Percentiles rank a stretch among this genome's conserved stretches.
Evolutionary conservation across 2,888 invertebrate genomes (phyloP).

Genomic region (Cheilosia scutellata): DNA sequence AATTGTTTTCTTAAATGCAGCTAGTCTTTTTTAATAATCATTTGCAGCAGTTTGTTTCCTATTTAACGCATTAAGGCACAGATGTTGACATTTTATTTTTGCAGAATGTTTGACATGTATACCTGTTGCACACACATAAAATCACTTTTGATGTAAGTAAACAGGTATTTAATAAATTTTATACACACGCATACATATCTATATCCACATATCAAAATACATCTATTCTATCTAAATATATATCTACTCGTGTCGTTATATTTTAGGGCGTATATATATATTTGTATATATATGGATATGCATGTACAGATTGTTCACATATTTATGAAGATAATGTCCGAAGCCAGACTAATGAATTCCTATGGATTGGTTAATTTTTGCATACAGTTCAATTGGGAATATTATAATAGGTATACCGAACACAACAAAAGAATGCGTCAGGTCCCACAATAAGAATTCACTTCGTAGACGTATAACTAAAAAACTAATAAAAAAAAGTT

Average conservation of each 20-base stretch:
- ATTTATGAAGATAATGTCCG: constrained; percentile 22
- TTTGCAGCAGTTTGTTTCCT: constrained; percentile 35
- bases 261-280: constrained; percentile 36
- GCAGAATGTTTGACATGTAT: constrained; percentile 66
- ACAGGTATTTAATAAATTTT: constrained; percentile 57
- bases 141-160: constrained; percentile 54
- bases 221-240: constrained; percentile 30
- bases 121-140: constrained; percentile 71
- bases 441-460: constrained; percentile 58
- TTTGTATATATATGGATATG: constrained; percentile 11
- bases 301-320: constrained; percentile 23
- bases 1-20: constrained; percentile 47
- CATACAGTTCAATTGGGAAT: constrained; percentile 58
- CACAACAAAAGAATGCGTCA: constrained; percentile 50
- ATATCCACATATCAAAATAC: constrained; percentile 21
- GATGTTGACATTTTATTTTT: constrained; percentile 62
- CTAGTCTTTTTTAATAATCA: constrained; percentile 22
- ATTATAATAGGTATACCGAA: constrained; percentile 20
- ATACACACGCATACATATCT: constrained; percentile 34
- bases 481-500: constrained; percentile 56
- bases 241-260: constrained; percentile 28
- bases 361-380: constrained; percentile 53
- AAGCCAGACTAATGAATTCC: constrained; percentile 2
- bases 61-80: constrained; percentile 48
- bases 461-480: constrained; percentile 38